Conservation (phyloP, 2,797 vertebrate genomes). For the Phoebastria nigripes region DNA sequence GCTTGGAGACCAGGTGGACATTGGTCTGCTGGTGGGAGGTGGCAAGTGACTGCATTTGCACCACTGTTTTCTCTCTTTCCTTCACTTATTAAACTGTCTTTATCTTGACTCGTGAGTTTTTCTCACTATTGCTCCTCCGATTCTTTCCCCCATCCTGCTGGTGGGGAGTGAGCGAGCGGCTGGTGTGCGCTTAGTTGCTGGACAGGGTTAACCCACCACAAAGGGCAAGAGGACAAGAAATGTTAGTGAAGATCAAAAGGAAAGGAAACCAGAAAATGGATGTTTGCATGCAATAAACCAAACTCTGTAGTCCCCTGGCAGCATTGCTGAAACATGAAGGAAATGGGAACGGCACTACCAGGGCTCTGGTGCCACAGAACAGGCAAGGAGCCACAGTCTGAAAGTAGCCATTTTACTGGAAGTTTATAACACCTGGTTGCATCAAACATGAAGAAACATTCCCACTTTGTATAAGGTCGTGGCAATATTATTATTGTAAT, state of each 20-base stretch:
- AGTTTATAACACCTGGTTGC: not conserved
- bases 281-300: not conserved
- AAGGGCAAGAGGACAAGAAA: not conserved
- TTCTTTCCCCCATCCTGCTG: not conserved
- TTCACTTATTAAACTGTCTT: not conserved
- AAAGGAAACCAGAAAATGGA: not conserved
- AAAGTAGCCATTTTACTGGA: not conserved
- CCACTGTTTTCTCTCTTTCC: not conserved
- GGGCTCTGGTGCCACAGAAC: not conserved
- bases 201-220: not conserved
- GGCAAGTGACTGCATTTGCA: not conserved
- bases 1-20: not conserved
- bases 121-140: not conserved
- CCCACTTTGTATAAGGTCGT: not conserved
- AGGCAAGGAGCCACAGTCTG: not conserved
- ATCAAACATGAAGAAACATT: not conserved
- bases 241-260: not conserved
- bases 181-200: not conserved
- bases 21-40: not conserved
- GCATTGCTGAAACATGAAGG: not conserved
- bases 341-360: not conserved
- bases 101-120: not conserved
- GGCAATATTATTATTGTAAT: not conserved
- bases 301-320: not conserved
- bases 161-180: fast-evolving